Evolutionary conservation across 1,140 invertebrate genomes (phyloP), one percentile per base, ranked within the genome.

Genomic region (Andrena cerasifolii): DNA sequence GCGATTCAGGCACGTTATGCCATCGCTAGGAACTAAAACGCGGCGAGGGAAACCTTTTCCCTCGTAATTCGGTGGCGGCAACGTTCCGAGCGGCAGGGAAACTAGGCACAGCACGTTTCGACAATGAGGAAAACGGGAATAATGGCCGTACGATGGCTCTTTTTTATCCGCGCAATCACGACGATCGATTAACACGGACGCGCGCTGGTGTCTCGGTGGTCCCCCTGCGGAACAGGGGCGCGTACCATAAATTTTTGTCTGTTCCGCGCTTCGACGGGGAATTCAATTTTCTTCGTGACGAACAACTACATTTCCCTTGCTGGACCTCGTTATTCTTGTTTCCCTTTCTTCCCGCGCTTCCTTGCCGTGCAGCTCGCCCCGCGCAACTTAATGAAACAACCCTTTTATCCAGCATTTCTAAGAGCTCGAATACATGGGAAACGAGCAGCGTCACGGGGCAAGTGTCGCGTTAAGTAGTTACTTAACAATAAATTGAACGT

Each of bases 231-330:
- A 82, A 68, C 61, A 71, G 73, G 82, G 59, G 24, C 58, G 80
- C 78, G 78, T 61, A 36, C 86, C 81, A 89, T 89, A 90, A 89
- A 89, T 88, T 89, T n/a, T 84, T 73, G 78, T 71, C 84, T 24
- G 75, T 36, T 66, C 65, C 73, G 65, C 77, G 80, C 80, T 80
- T 81, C 74, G 68, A 56, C 75, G 73, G 70, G 73, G 58, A 86
- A 89, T 90, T 89, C 82, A 89, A 89, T 89, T 89, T 90, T 88
- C 85, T 80, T 82, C 76, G 65, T 86, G 86, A 88, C 75, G 80
- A 83, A 87, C 79, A 79, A 82, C 78, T 79, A 40, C 73, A 8
- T 66, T 63, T 71, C 53, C 66, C 70, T 67, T 7, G 47, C 63
- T 3, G 71, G 43, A 31, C 61, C n/a, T 74, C 51, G 26, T 80